These are phyloP conservation scores for Polia nebulosa DNA, from an alignment of 2,888 invertebrate species.

Conservation along the genomic window DNA sequence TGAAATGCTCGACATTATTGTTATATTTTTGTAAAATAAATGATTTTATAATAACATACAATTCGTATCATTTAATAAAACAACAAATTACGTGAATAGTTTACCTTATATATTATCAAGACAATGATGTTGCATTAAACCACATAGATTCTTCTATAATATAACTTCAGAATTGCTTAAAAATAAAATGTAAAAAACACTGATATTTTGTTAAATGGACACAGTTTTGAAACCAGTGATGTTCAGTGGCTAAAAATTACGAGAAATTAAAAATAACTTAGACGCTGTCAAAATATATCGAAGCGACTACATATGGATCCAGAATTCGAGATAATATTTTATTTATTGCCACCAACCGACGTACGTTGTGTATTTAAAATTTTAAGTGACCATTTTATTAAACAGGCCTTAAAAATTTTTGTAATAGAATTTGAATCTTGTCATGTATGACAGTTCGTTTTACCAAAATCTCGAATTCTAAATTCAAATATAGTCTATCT, in stretches of 20 bases:
- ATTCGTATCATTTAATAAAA: constrained; percentile 83
- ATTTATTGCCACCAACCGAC: neutral
- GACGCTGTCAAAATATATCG: neutral
- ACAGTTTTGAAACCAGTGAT: neutral
- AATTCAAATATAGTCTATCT: constrained; percentile 89
- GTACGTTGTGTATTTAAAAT: neutral
- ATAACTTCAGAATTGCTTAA: neutral
- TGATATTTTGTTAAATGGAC: neutral
- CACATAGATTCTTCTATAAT: neutral
- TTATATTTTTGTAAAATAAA: constrained; percentile 84
- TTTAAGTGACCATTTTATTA: neutral
- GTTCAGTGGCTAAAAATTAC: neutral
- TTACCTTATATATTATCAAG: constrained; percentile 29
- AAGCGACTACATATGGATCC: neutral
- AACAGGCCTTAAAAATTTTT: too few relatives aligned
- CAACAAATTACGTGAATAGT: constrained; percentile 6
- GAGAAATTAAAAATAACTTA: neutral
- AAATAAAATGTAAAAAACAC: neutral
- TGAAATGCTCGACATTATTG: constrained; percentile 68
- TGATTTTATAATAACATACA: constrained; percentile 50
- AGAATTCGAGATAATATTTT: neutral
- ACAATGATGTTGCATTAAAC: constrained; percentile 9
- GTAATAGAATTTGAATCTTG: neutral
- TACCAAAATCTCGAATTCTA: neutral
- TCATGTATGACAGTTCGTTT: neutral